phyloP scores from a whole-genome alignment of 2,113 vertebrate species.

The Mustela lutreola region DNA sequence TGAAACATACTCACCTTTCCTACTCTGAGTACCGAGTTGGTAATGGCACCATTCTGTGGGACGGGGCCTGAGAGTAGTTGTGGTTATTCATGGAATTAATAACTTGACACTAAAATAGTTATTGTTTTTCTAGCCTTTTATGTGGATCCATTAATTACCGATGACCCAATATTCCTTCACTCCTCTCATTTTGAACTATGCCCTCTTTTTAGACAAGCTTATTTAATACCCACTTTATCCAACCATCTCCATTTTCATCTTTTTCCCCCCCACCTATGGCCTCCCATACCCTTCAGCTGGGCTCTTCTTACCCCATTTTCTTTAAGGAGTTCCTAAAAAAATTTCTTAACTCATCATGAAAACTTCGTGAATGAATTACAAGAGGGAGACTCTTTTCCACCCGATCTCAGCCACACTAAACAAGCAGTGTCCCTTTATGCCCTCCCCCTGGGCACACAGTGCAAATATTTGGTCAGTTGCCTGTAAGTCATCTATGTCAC shows the following conservation, averaged over 20 bases:
- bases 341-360: not conserved
- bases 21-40: slow-evolving; percentile 48
- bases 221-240: not conserved
- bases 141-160: not conserved
- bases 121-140: not conserved
- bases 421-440: not conserved
- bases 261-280: not conserved
- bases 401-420: not conserved
- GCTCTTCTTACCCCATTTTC: not conserved
- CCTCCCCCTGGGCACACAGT: not conserved
- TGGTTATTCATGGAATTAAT: not conserved
- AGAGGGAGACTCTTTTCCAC: not conserved
- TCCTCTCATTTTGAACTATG: not conserved
- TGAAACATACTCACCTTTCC: slow-evolving; percentile 60
- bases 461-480: not conserved
- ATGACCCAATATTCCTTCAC: not conserved
- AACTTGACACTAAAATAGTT: not conserved
- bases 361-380: slow-evolving; percentile 12
- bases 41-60: slow-evolving; percentile 20
- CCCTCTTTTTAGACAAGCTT: not conserved
- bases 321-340: not conserved
- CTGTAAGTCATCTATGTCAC: not conserved
- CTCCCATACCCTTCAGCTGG: not conserved
- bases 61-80: not conserved
- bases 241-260: not conserved